Conservation (phyloP, 92 coral and sea anemone genomes). For the Pocillopora meandrina region DNA sequence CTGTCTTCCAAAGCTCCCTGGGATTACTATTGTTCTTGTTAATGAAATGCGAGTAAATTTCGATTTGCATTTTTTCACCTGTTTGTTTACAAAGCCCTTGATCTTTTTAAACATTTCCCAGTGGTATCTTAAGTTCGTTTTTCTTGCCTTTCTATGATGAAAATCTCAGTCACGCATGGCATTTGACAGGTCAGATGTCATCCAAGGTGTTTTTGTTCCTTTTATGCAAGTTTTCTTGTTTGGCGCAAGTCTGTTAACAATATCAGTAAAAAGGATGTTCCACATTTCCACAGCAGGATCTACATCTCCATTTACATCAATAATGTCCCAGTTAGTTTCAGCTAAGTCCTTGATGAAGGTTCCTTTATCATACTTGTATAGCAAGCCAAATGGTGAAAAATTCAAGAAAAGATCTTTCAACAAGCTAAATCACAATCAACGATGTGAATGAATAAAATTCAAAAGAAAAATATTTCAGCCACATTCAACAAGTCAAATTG, state of each 20-base stretch:
- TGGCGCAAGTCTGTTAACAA: neutral
- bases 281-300: conserved; percentile 27
- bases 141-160: too few species aligned
- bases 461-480: conserved; percentile 35
- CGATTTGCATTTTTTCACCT: too few species aligned
- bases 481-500: conserved; percentile 26
- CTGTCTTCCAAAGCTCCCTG: too few species aligned
- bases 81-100: too few species aligned
- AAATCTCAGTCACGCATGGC: too few species aligned
- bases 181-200: too few species aligned
- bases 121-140: too few species aligned
- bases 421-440: conserved; percentile 27
- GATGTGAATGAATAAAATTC: conserved; percentile 30
- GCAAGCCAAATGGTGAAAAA: conserved; percentile 6
- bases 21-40: too few species aligned
- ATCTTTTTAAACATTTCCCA: too few species aligned
- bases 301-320: conserved; percentile 3
- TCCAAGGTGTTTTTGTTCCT: too few species aligned
- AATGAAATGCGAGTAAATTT: too few species aligned
- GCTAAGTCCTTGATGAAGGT: conserved; percentile 22
- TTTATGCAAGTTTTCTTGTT: neutral
- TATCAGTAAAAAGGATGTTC: conserved; percentile 12
- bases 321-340: conserved; percentile 20
- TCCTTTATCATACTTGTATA: conserved; percentile 19
- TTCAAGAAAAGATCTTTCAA: conserved; percentile 25